Evolutionary conservation across 2,888 invertebrate species (phyloP).

Genomic region (Pheosia tremula): DNA sequence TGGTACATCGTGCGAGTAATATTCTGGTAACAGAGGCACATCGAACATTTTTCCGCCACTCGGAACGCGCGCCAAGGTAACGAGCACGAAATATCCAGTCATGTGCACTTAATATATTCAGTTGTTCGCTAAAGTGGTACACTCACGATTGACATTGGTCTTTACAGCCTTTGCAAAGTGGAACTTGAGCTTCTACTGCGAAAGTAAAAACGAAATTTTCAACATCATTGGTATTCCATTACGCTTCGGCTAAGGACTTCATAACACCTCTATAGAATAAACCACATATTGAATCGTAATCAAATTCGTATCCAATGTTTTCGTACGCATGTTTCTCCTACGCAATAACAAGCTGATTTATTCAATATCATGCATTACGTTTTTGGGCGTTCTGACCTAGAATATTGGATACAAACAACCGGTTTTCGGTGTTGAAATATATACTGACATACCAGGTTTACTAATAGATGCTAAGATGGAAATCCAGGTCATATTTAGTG

Average conservation of each 20-base stretch:
- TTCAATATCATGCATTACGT: conserved; percentile 24
- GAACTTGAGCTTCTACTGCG: conserved; percentile 29
- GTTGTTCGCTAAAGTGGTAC: conserved; percentile 40
- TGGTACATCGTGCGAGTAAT: neutral
- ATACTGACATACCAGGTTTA: conserved; percentile 8
- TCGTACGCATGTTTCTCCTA: conserved; percentile 20
- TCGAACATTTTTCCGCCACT: conserved; percentile 18
- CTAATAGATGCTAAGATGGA: neutral
- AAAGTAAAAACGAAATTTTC: conserved; percentile 40
- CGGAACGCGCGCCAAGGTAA: conserved; percentile 46
- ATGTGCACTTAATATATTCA: conserved; percentile 52
- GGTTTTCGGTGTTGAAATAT: conserved; percentile 28
- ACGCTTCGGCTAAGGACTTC: conserved; percentile 9
- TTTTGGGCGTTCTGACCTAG: conserved; percentile 39
- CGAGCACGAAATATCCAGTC: conserved; percentile 39
- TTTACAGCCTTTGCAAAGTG: conserved; percentile 31
- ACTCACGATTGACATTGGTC: conserved; percentile 21
- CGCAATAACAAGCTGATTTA: conserved; percentile 23
- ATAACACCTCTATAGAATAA: conserved; percentile 9
- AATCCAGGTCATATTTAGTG: neutral
- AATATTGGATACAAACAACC: conserved; percentile 30
- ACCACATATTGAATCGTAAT: conserved; percentile 23
- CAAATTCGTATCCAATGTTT: conserved; percentile 8
- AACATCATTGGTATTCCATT: conserved; percentile 27
- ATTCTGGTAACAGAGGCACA: conserved; percentile 12